Conservation (phyloP, 2,797 vertebrate genomes). For the Phataginus tricuspis region DNA sequence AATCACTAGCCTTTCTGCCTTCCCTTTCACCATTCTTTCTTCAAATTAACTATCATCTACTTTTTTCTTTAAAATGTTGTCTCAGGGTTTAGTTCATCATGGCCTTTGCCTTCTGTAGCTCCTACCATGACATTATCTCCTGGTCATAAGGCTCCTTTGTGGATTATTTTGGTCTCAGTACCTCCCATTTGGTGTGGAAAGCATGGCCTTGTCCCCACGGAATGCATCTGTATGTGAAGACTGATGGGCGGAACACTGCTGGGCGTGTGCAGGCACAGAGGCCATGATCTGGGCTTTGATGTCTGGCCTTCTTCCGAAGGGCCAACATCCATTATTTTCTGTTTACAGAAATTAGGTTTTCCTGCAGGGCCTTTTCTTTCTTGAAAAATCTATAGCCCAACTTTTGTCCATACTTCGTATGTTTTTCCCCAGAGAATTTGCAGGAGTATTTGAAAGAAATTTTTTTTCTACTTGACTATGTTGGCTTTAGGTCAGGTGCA, state of each 20-base stretch:
- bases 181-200: neutral
- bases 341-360: neutral
- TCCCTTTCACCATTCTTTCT: constrained; percentile 35
- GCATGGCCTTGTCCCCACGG: neutral
- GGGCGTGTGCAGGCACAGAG: neutral
- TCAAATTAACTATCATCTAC: neutral
- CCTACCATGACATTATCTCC: neutral
- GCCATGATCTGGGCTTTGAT: neutral
- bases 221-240: constrained; percentile 30
- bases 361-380: neutral
- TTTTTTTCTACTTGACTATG: neutral
- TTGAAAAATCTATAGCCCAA: neutral
- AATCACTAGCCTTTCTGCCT: neutral
- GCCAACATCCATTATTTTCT: neutral
- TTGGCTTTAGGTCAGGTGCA: neutral
- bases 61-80: constrained; percentile 35
- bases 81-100: neutral
- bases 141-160: neutral
- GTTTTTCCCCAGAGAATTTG: constrained; percentile 37
- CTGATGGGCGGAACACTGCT: neutral
- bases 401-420: constrained; percentile 17
- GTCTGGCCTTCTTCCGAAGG: neutral
- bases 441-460: constrained; percentile 13
- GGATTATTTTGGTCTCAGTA: neutral
- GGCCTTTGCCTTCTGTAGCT: neutral